Evolutionary conservation across 2,113 vertebrate genomes (phyloP).

Genomic region (Rhineura floridana): DNA sequence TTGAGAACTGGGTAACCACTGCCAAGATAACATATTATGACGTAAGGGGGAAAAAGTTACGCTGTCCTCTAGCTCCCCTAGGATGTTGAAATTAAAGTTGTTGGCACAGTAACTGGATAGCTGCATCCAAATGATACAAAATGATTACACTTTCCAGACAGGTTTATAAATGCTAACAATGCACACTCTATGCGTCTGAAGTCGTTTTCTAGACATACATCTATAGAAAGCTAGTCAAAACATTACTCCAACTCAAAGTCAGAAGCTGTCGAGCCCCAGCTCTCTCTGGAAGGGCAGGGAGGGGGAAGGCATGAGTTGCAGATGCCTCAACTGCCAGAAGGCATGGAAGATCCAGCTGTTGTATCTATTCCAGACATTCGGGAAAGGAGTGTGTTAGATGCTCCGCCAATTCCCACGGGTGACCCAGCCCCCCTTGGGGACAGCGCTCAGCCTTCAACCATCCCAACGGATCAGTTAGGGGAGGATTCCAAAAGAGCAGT

Average conservation of each 20-base stretch:
- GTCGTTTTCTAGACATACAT: not conserved
- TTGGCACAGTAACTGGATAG: not conserved
- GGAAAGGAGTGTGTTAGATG: too few relatives aligned
- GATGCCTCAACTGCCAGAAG: too few relatives aligned
- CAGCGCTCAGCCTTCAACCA: too few relatives aligned
- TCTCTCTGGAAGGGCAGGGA: too few relatives aligned
- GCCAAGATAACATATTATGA: conserved; percentile 12
- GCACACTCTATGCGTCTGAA: not conserved
- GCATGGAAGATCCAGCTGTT: too few relatives aligned
- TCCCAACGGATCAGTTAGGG: too few relatives aligned
- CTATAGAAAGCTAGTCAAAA: not conserved
- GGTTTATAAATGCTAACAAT: not conserved
- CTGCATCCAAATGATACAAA: not conserved
- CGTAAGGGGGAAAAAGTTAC: not conserved
- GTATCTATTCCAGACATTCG: too few relatives aligned
- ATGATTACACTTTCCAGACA: not conserved
- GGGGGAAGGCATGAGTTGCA: too few relatives aligned
- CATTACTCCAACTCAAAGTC: not conserved
- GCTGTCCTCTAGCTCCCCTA: not conserved
- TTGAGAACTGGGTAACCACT: not conserved
- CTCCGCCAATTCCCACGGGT: too few relatives aligned
- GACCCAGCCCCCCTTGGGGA: too few relatives aligned
- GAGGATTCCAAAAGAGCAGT: too few relatives aligned
- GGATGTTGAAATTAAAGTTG: not conserved
- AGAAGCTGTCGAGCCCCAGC: too few relatives aligned